Base-by-base conservation (phyloP, 2,888 invertebrate species). In the Tetropium fuscum region DNA sequence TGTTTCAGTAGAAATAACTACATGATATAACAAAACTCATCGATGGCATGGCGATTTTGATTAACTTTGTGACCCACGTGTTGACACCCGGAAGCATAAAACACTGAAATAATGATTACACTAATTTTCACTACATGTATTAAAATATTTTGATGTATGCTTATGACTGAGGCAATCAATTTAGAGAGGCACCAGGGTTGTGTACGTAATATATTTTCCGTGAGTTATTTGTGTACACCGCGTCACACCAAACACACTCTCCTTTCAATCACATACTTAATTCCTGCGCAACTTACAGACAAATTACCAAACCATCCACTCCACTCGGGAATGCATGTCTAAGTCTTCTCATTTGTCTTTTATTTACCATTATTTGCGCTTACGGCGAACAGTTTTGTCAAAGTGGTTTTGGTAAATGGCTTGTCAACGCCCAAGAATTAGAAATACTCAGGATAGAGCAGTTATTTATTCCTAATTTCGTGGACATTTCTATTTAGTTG, bases 231-330 rank as follows among this genome's bases (percentile, higher is more conserved):
- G 80, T 79, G 78, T 74, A 73, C 70, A 60, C 65, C 66, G 72
- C 77, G 78, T 79, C 79, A 78, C 73, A 63, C 71, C 69, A 69
- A 77, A 78, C 80, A 80, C 79, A 73, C 78, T 76, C 77, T 75
- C 78, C 76, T 75, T 78, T 80, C 80, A 80, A 80, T 73, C 73
- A 73, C 74, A 72, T 72, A 71, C 71, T 76, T 78, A 77, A 78
- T 77, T 75, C 78, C 75, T 69, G 71, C 74, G 74, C 75, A 75
- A 73, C 71, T 74, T 72, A 70, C 72, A 74, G 78, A 78, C 79
- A 79, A 80, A 79, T 79, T 78, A 71, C 74, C 71, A 63, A 68
- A 71, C 63, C 74, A 73, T 71, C 74, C 68, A 70, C 68, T 70
- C 67, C 67, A 62, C 69, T 69, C 69, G 66, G 75, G 75, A 74